A percentile compares a stretch with the other conserved stretches of the same genome.
Conservation (phyloP, 2,797 vertebrate genomes). For the Choloepus didactylus region DNA sequence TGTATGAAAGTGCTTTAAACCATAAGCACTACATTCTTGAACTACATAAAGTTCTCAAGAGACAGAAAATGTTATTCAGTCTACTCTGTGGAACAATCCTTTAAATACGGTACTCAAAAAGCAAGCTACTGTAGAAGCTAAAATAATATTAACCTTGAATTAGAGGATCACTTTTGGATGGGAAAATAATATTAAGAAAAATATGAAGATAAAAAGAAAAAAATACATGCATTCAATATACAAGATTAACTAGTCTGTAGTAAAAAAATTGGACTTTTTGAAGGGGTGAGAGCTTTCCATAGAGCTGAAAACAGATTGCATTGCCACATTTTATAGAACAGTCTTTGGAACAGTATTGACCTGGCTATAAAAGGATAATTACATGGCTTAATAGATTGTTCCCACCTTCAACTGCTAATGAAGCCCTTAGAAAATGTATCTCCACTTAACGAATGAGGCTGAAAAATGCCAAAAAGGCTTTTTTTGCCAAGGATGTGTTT, state of each 20-base stretch:
- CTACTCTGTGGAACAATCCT: neutral
- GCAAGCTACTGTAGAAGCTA: neutral
- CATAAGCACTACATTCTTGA: neutral
- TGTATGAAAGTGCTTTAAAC: slow-evolving; percentile 20
- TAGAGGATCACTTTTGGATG: slow-evolving; percentile 40
- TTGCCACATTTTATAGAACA: neutral
- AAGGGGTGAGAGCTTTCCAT: neutral
- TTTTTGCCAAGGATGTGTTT: slow-evolving; percentile 60
- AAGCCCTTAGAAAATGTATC: slow-evolving; percentile 70
- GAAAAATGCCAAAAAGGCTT: slow-evolving; percentile 49
- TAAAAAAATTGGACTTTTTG: neutral
- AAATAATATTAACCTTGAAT: slow-evolving; percentile 41
- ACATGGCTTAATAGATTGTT: neutral
- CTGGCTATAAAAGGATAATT: slow-evolving; percentile 32
- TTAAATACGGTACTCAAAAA: slow-evolving; percentile 43
- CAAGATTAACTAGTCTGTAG: neutral
- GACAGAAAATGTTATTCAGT: slow-evolving; percentile 21
- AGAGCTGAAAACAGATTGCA: neutral
- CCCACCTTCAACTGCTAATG: slow-evolving; percentile 66
- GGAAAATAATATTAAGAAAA: slow-evolving; percentile 28
- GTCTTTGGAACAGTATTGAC: neutral
- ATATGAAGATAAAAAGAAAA: slow-evolving; percentile 21
- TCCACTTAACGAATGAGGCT: slow-evolving; percentile 24
- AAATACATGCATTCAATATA: neutral
- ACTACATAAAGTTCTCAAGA: slow-evolving; percentile 35